phyloP scores from a whole-genome alignment of 2,888 invertebrate species.

The Maniola hyperantus region DNA sequence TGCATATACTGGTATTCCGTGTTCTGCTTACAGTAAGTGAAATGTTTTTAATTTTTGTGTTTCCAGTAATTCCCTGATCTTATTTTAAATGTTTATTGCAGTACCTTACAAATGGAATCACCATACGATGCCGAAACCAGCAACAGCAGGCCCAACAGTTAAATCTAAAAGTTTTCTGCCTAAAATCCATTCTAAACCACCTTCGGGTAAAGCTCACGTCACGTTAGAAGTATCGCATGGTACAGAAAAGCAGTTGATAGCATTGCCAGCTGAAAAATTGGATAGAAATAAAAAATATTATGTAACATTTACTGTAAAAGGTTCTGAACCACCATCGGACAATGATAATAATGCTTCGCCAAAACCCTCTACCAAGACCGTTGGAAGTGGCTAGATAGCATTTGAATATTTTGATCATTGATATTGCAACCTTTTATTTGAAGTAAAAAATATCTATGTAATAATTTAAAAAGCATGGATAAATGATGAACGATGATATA shows the following conservation, averaged over 20 bases:
- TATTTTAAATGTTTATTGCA: slow-evolving; percentile 61
- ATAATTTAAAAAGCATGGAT: background rate
- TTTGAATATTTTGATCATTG: background rate
- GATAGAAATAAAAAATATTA: slow-evolving; percentile 96
- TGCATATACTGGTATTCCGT: slow-evolving; percentile 94
- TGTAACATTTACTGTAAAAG: slow-evolving; percentile 95
- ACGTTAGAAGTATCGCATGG: slow-evolving; percentile 93
- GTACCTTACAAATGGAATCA: slow-evolving; percentile 90
- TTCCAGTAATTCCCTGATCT: background rate
- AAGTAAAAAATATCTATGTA: background rate
- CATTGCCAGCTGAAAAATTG: slow-evolving; percentile 92
- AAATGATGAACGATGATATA: no score
- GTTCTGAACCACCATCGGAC: slow-evolving; percentile 83
- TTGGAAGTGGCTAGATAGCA: slow-evolving; percentile 54
- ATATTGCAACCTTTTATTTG: background rate
- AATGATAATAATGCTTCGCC: slow-evolving; percentile 73
- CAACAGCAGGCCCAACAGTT: slow-evolving; percentile 71
- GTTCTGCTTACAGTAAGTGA: slow-evolving; percentile 91
- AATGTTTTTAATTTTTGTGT: background rate
- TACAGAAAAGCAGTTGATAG: slow-evolving; percentile 92
- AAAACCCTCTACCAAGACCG: slow-evolving; percentile 68
- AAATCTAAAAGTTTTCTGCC: slow-evolving; percentile 85
- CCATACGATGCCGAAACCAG: slow-evolving; percentile 89
- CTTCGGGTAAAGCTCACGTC: slow-evolving; percentile 79
- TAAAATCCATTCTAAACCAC: slow-evolving; percentile 82